phyloP scores from a whole-genome alignment of 2,888 invertebrate genomes.

The Drosophila suboccidentalis region DNA sequence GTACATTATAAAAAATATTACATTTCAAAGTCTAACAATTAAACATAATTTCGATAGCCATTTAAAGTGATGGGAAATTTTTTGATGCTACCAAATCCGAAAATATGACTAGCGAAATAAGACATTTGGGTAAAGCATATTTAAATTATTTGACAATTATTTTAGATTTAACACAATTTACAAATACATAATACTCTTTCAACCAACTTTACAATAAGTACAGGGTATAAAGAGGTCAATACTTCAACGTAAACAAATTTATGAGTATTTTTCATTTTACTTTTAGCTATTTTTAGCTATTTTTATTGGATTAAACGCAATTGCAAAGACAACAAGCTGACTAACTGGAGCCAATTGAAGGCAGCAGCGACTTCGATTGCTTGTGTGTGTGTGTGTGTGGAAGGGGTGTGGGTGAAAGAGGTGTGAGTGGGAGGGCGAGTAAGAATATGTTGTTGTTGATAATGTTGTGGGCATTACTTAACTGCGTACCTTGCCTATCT shows the following conservation, averaged over 20 bases:
- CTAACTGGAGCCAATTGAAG: constrained; percentile 48
- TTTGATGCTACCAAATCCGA: too few relatives aligned
- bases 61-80: not conserved
- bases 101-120: too few relatives aligned
- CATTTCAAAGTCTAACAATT: not conserved
- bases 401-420: constrained; percentile 2
- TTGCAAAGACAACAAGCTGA: constrained; percentile 42
- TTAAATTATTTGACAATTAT: too few relatives aligned
- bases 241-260: constrained; percentile 53
- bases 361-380: constrained; percentile 6
- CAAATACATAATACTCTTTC: not conserved
- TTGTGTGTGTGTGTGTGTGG: constrained; percentile 6
- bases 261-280: constrained; percentile 48
- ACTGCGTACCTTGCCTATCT: constrained; percentile 33
- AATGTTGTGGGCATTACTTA: constrained; percentile 7
- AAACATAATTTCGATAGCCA: not conserved
- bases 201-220: not conserved
- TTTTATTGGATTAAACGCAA: constrained; percentile 45
- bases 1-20: not conserved
- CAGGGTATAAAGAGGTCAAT: constrained; percentile 41
- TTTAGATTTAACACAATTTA: too few relatives aligned
- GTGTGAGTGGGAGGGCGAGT: constrained; percentile 6
- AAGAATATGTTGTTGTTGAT: constrained; percentile 36
- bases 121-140: too few relatives aligned
- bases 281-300: constrained; percentile 62